Base-by-base conservation (phyloP, 64 coral and sea anemone species). In the Actinia equina region DNA sequence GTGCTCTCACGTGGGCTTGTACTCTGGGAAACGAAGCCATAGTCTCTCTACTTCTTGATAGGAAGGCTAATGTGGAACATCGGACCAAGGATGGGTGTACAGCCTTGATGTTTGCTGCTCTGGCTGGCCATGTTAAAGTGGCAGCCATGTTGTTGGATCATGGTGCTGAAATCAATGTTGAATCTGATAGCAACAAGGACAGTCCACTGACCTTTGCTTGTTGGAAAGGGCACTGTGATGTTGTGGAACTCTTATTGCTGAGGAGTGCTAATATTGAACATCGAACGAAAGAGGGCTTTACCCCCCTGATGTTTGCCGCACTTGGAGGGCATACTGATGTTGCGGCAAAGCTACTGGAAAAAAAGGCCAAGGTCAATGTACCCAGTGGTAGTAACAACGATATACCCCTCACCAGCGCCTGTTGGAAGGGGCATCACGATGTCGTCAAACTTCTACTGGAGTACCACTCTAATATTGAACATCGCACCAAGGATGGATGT, bases 61-160 rank as follows among this genome's bases (percentile, higher is more conserved):
- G 91, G 54, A 99, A 84, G 70, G 91, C 93, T 3, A 86, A 99
- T 54, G 97, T 99, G 6, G 97, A 99, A 63, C 97, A 99, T 83
- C 93, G 97, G 18, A 99, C 97, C 30, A 99, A 99, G 69, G 97
- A 99, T 95, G 97, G 97, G n/a, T 99, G 97, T 77, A 99, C 97
- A 20, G 97, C 97, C 11, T 79, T 99, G 43, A 99, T 99, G 97
- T 99, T 99, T 93, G 97, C 97, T 52, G 97, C 97, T 4, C 49
- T 99, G 56, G 97, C 97, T 45, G 97, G 97, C 18, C 97, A 99
- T 88, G 93, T 99, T 6, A 99, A 99, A 85, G 97, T 99, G 6
- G 97, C 97, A 42, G 91, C 97, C 20, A 99, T 99, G 97, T 82
- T 99, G 44, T 77, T 99, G 45, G 97, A 99, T 86, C 91, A 92